Evolutionary conservation across 1,140 invertebrate species (phyloP).

Genomic region (Nasonia vitripennis): DNA sequence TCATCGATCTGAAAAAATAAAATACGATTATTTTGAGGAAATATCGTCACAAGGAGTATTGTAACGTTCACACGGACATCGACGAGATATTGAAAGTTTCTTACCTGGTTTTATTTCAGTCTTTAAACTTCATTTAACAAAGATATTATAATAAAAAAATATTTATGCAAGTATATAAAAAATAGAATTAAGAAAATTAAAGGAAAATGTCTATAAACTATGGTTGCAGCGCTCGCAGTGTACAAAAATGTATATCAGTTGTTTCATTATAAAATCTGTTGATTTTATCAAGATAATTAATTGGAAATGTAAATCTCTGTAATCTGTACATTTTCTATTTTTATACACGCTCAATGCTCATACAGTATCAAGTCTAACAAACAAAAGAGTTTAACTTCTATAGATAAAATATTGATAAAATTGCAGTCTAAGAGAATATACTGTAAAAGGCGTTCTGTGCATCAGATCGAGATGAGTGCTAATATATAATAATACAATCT

Average conservation of each 20-base stretch:
- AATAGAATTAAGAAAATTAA: slow-evolving; percentile 8
- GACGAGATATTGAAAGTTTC: not conserved
- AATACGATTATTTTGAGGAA: not conserved
- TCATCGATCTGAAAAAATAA: slow-evolving; percentile 40
- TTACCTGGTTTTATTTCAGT: slow-evolving; percentile 28
- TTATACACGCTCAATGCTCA: slow-evolving; percentile 21
- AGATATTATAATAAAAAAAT: not conserved
- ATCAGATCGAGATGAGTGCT: slow-evolving; percentile 7
- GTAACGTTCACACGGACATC: not conserved
- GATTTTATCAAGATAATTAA: not conserved
- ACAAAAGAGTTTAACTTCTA: slow-evolving; percentile 9
- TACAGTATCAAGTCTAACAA: slow-evolving; percentile 9
- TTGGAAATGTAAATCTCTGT: not conserved
- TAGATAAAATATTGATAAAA: slow-evolving; percentile 10
- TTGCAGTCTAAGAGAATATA: slow-evolving; percentile 8
- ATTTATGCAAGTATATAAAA: not conserved
- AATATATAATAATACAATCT: slow-evolving; percentile 15
- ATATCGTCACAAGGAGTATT: not conserved
- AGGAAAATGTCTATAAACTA: slow-evolving; percentile 43
- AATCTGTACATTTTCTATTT: not conserved
- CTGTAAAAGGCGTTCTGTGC: not conserved
- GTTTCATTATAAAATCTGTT: not conserved
- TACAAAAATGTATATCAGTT: slow-evolving; percentile 33
- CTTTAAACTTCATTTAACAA: not conserved
- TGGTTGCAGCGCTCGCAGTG: slow-evolving; percentile 25